These are phyloP conservation scores for Ictidomys tridecemlineatus DNA, from an alignment of 2,113 vertebrate genomes.

Conservation along the genomic window DNA sequence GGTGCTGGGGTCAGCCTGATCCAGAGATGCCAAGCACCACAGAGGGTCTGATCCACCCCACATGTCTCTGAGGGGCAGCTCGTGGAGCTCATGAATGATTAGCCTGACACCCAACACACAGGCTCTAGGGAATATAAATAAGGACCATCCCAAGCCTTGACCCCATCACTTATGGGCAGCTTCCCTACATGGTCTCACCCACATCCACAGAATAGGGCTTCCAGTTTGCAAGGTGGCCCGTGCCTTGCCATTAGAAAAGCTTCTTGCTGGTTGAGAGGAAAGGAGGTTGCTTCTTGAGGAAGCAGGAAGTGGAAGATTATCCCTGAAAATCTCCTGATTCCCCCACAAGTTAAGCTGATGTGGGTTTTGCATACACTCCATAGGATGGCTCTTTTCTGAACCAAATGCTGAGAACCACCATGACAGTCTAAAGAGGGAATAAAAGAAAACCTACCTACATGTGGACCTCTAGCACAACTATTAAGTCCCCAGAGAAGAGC, in stretches of 20 bases:
- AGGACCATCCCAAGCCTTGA: background rate
- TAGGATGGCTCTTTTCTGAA: background rate
- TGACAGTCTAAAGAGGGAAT: background rate
- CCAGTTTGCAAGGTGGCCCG: fast-evolving
- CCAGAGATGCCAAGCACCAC: background rate
- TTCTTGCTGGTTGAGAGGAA: background rate
- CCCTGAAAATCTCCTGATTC: background rate
- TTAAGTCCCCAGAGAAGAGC: fast-evolving
- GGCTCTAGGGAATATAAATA: background rate
- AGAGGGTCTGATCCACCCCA: background rate
- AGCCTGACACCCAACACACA: background rate
- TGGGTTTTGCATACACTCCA: background rate
- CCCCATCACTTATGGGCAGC: background rate
- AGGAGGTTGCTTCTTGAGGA: background rate
- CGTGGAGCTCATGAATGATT: no score
- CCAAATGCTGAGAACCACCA: background rate
- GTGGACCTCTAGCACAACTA: background rate
- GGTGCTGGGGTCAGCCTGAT: background rate
- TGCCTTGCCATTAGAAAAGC: background rate
- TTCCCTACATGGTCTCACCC: background rate
- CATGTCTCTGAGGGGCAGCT: background rate
- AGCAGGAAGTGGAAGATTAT: background rate
- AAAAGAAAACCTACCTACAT: background rate
- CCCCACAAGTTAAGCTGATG: background rate
- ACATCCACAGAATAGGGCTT: background rate